Percentiles rank a stretch among this genome's conserved stretches.
These are phyloP conservation scores for Coenonympha glycerion DNA, from an alignment of 2,888 invertebrate genomes.

Conservation along the genomic window DNA sequence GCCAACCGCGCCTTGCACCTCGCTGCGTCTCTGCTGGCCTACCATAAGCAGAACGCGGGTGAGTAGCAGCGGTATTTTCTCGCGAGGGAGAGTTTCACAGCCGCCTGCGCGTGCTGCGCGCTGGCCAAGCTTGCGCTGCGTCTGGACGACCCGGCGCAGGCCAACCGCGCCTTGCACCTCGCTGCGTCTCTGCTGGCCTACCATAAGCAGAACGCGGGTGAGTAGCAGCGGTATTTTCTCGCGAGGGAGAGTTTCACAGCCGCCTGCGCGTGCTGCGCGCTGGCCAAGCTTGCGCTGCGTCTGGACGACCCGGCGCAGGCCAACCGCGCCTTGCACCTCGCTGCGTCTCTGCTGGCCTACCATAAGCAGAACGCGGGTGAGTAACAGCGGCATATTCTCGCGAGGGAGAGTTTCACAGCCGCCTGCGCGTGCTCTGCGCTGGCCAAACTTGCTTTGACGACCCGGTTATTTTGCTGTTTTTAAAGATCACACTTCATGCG, in stretches of 20 bases:
- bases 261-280: slow-evolving; percentile 91
- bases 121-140: slow-evolving; percentile 94
- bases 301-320: slow-evolving; percentile 29
- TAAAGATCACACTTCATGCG: too few species aligned
- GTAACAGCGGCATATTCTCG: slow-evolving; percentile 62
- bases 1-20: slow-evolving; percentile 89
- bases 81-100: slow-evolving; percentile 97
- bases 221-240: slow-evolving; percentile 39
- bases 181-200: slow-evolving; percentile 85
- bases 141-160: slow-evolving; percentile 20
- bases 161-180: slow-evolving; percentile 89
- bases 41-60: slow-evolving; percentile 45
- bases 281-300: slow-evolving; percentile 94
- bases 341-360: slow-evolving; percentile 83
- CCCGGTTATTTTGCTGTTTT: too few species aligned
- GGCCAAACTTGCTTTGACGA: slow-evolving; percentile 92
- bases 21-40: slow-evolving; percentile 84
- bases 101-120: slow-evolving; percentile 92
- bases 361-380: slow-evolving; percentile 43
- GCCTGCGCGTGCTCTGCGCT: slow-evolving; percentile 94
- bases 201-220: slow-evolving; percentile 43
- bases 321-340: slow-evolving; percentile 90
- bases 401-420: slow-evolving; percentile 97
- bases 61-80: slow-evolving; percentile 7
- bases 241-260: slow-evolving; percentile 98